Evolutionary conservation across 2,113 vertebrate genomes (phyloP).

Genomic region (Ceuthmochares aereus): DNA sequence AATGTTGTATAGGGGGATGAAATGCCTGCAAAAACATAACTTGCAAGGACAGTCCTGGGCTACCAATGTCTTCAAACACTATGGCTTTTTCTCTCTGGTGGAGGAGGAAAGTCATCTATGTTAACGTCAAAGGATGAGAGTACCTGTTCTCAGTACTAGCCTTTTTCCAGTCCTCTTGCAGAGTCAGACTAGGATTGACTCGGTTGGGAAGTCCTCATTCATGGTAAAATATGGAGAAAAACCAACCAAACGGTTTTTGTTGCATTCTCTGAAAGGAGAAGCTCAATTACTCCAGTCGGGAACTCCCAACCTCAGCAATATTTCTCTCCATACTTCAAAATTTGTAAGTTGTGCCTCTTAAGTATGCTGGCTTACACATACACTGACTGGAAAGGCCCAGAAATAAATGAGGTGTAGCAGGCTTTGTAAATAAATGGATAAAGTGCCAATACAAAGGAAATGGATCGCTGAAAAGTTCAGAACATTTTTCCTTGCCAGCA

Average conservation of each 20-base stretch:
- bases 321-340: not conserved
- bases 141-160: not conserved
- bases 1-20: not conserved
- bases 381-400: not conserved
- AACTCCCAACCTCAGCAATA: not conserved
- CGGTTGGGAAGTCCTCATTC: not conserved
- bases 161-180: not conserved
- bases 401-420: not conserved
- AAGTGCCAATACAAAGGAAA: not conserved
- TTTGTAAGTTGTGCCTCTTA: not conserved
- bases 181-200: not conserved
- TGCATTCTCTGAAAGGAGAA: not conserved
- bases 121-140: not conserved
- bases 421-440: not conserved
- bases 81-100: not conserved
- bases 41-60: not conserved
- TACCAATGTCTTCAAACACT: fast-evolving
- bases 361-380: not conserved
- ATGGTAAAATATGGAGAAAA: not conserved
- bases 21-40: not conserved
- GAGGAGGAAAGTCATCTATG: not conserved
- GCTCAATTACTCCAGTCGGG: not conserved
- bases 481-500: not conserved
- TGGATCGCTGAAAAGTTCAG: not conserved
- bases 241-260: not conserved